Evolutionary conservation across 2,113 vertebrate genomes (phyloP), one percentile per base, ranked within the genome.

Genomic region (Hippocampus barbouri): DNA sequence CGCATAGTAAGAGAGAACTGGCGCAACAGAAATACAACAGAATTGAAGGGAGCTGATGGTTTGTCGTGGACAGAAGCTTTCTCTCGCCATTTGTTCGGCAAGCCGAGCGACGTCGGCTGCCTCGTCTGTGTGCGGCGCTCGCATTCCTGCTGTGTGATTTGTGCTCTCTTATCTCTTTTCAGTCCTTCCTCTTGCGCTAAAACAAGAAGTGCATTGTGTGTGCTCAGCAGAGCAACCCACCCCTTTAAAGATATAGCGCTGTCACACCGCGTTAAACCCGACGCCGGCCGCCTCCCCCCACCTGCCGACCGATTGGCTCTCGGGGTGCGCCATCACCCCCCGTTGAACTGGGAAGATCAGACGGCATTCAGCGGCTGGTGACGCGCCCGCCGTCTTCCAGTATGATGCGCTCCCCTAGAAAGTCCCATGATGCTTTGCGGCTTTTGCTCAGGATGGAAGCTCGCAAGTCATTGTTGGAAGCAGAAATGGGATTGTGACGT

Each of bases 181-280:
- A 75, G 73, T 84, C 76, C 83, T 80, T 79, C 76, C 83, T 80
- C 83, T 83, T 82, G 64, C 83, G 80, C 83, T 84, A 80, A 87
- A 88, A 87, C 85, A 87, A 79, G 83, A 85, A 69, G 68, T 79
- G 84, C 84, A 90, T 89, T 91, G 86, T 89, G 83, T 86, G 86
- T 82, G 87, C 73, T 89, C 85, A 88, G 87, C 85, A 90, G 83
- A 85, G 85, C 87, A 84, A 76, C 74, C 79, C 69, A 78, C 85
- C 78, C 81, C 84, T 83, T 20, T 14, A 82, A 60, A 84, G 64
- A 74, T 71, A 66, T 78, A 51, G 61, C 38, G 14, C 60, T 70
- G 76, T 91, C 91, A 87, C 86, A 81, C 86, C 71, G 60, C 67
- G 87, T 93, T 90, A 92, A 91, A 92, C 88, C 85, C 40, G 66